Evolutionary conservation across 37 sponge, comb jelly and placozoan species (phyloP).

Genomic region (Halisarca cf. caerulea): DNA sequence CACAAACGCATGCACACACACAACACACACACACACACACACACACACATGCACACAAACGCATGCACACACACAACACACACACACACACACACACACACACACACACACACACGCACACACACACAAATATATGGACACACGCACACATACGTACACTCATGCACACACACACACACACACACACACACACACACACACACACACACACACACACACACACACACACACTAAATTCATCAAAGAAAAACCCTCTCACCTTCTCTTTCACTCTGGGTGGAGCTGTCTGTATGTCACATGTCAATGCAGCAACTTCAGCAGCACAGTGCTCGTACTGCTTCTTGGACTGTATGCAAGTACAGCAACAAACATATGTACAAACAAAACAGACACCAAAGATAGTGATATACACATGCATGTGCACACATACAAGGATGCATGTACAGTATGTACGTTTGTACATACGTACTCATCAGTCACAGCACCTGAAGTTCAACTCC

Average conservation of each 20-base stretch:
- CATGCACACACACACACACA: not conserved
- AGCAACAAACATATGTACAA: too few relatives aligned
- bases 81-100: not conserved
- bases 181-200: too few relatives aligned
- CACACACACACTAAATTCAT: not conserved
- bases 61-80: too few relatives aligned
- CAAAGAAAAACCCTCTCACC: not conserved
- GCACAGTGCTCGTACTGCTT: slow-evolving; percentile 14
- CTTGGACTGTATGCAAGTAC: not conserved
- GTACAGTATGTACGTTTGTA: not conserved
- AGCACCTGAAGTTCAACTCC: not conserved
- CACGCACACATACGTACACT: not conserved
- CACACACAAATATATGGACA: not conserved
- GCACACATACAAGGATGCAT: too few relatives aligned
- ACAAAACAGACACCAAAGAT: too few relatives aligned
- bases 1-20: too few relatives aligned
- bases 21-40: too few relatives aligned
- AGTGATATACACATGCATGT: too few relatives aligned
- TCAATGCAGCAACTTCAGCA: slow-evolving; percentile 11
- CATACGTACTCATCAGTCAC: not conserved
- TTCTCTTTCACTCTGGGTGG: slow-evolving; percentile 10
- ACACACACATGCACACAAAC: too few relatives aligned
- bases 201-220: not conserved
- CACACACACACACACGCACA: not conserved
- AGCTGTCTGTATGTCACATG: not conserved